Evolutionary conservation across 2,797 vertebrate genomes (phyloP), one percentile per base, ranked within the genome.

Genomic region (Chrysocyon brachyurus): DNA sequence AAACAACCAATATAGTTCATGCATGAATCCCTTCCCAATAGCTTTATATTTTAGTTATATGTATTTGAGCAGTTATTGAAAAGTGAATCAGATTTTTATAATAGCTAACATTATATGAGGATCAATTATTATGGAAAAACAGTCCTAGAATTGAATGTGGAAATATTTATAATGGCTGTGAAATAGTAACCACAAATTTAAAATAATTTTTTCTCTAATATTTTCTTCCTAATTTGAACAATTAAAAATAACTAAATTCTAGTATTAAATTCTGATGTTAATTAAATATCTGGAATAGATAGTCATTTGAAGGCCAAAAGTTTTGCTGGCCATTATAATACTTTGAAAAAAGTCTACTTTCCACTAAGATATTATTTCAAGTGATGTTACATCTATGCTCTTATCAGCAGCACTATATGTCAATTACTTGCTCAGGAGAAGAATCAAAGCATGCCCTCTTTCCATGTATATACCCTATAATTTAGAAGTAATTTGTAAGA

Each of bases 191-290:
- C 6, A 87, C 11, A 72, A 40, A 3, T 73, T 52, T 90, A 68
- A 81, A 91, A 56, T 56, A 57, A 56, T 85, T 89, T 90, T 66
- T 63, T 83, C 87, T 84, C 46, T 3, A 79, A 17, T 56, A 57
- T 31, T 95, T 86, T 77, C 16, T 86, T 77, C 16, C 10, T 56
- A 52, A 79, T 61, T 70, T 92, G 7, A 92, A 4, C 11, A 89
- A 79, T 59, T 84, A 75, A 92, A 93, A 73, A 59, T 91, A 54
- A 57, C 3, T 93, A 52, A 84, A 83, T 75, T 63, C 12, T 75
- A 22, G 10, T 87, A 57, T 26, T 33, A 68, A 68, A 68, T 79
- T 63, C 10, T 75, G 22, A 10, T 87, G 46, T 28, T 64, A 64
- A 87, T 49, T 87, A 77, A 73, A 31, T 64, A 87, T n/a, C 28